Evolutionary conservation across 2,113 vertebrate genomes (phyloP).

Genomic region (Bufo gargarizans): DNA sequence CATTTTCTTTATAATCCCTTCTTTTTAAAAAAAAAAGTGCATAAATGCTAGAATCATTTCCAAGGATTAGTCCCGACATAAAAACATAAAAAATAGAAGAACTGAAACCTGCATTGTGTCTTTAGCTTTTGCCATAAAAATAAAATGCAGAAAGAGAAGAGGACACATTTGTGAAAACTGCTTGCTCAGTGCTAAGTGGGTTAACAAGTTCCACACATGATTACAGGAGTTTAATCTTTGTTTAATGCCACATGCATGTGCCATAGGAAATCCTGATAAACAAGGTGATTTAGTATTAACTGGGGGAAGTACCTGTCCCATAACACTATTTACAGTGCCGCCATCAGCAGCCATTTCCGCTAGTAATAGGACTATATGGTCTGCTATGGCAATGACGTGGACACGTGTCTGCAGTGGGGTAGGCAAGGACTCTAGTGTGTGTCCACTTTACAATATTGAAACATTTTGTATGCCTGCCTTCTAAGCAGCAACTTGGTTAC

Average conservation of each 20-base stretch:
- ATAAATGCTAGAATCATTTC: constrained; percentile 65
- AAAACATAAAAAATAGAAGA: constrained; percentile 73
- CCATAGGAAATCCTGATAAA: constrained; percentile 68
- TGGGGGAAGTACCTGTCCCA: constrained; percentile 64
- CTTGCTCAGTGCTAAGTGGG: constrained; percentile 74
- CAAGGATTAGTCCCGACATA: constrained; percentile 67
- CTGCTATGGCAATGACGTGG: constrained; percentile 72
- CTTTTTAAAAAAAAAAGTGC: constrained; percentile 69
- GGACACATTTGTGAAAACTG: constrained; percentile 65
- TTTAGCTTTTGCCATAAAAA: constrained; percentile 61
- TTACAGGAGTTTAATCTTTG: constrained; percentile 65
- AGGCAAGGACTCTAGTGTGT: constrained; percentile 46
- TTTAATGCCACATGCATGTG: constrained; percentile 75
- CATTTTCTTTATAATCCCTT: constrained; percentile 63
- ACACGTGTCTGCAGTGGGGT: constrained; percentile 62
- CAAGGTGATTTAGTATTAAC: constrained; percentile 65
- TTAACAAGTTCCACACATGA: constrained; percentile 62
- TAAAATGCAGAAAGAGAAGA: constrained; percentile 60
- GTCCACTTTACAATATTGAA: constrained; percentile 66
- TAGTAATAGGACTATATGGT: constrained; percentile 67
- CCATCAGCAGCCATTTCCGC: constrained; percentile 66
- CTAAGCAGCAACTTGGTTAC: constrained; percentile 65
- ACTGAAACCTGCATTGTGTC: constrained; percentile 64
- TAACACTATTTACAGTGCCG: constrained; percentile 74
- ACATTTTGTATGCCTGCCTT: constrained; percentile 61